These are phyloP conservation scores for Dendrocopos noguchii DNA, from an alignment of 2,113 vertebrate genomes.

Conservation along the genomic window DNA sequence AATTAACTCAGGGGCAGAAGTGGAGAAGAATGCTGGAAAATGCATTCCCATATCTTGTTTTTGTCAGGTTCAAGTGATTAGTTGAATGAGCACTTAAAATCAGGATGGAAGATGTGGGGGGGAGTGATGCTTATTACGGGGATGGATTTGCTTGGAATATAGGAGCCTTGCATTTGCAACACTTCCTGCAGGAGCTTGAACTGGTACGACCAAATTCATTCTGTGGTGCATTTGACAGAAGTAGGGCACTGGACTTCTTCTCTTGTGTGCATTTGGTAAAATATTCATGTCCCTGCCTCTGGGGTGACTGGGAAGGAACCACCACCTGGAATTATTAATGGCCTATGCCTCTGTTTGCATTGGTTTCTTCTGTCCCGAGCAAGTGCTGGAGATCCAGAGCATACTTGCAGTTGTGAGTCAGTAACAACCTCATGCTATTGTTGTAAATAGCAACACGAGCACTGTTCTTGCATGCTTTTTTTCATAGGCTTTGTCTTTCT, in stretches of 20 bases:
- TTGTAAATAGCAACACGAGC: constrained; percentile 65
- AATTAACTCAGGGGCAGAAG: too few species aligned
- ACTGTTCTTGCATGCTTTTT: constrained; percentile 10
- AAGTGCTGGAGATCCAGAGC: constrained; percentile 18
- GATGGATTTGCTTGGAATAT: not conserved
- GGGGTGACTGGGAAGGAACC: not conserved
- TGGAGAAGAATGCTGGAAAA: not conserved
- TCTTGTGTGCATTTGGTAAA: not conserved
- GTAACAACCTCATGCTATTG: constrained; percentile 54
- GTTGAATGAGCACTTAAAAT: not conserved
- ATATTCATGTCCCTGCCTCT: not conserved
- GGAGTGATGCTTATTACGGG: not conserved
- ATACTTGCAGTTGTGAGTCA: constrained; percentile 52
- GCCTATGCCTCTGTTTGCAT: not conserved
- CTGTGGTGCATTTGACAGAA: not conserved
- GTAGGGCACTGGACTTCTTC: not conserved
- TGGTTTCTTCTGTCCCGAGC: constrained; percentile 14
- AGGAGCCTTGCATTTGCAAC: not conserved
- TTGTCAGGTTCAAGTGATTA: not conserved
- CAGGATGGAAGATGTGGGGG: not conserved
- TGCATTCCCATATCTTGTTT: not conserved
- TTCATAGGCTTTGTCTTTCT: constrained; percentile 30
- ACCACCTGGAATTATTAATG: constrained; percentile 14
- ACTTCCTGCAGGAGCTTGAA: not conserved
- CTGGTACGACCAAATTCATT: not conserved